phyloP scores from a whole-genome alignment of 2,888 invertebrate genomes.

The Parnassius glacialis region DNA sequence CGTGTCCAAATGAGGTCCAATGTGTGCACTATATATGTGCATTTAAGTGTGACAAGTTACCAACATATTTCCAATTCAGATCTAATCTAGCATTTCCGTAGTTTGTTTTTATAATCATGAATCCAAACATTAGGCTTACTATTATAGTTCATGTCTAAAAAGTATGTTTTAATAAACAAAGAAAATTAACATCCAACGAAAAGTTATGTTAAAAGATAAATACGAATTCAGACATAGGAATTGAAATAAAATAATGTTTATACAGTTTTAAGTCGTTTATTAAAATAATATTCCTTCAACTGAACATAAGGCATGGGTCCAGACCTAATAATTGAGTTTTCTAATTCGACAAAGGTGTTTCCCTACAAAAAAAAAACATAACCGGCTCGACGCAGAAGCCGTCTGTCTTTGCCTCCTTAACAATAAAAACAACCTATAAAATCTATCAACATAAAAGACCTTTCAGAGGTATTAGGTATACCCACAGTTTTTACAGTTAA shows the following conservation, averaged over 20 bases:
- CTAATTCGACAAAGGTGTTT: conserved; percentile 71
- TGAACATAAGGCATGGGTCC: conserved; percentile 78
- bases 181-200: no score
- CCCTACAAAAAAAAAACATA: conserved; percentile 62
- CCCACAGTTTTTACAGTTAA: conserved; percentile 50
- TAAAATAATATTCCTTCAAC: conserved; percentile 81
- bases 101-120: no score
- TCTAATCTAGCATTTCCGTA: no score
- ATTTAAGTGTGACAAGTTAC: no score
- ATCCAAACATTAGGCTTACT: no score
- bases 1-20: no score
- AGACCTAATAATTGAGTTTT: conserved; percentile 76
- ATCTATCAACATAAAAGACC: conserved; percentile 75
- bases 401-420: conserved; percentile 73
- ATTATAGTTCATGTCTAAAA: no score
- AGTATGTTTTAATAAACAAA: no score
- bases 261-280: conserved; percentile 79
- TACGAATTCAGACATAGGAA: background rate
- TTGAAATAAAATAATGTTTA: conserved; percentile 46
- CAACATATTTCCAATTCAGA: no score
- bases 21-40: no score
- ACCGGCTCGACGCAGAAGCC: conserved; percentile 47
- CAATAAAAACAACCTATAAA: conserved; percentile 80
- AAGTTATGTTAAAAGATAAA: no score
- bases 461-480: conserved; percentile 56